Evolutionary conservation across 2,797 vertebrate genomes (phyloP), one percentile per base, ranked within the genome.

Genomic region (Sitta carolinensis): DNA sequence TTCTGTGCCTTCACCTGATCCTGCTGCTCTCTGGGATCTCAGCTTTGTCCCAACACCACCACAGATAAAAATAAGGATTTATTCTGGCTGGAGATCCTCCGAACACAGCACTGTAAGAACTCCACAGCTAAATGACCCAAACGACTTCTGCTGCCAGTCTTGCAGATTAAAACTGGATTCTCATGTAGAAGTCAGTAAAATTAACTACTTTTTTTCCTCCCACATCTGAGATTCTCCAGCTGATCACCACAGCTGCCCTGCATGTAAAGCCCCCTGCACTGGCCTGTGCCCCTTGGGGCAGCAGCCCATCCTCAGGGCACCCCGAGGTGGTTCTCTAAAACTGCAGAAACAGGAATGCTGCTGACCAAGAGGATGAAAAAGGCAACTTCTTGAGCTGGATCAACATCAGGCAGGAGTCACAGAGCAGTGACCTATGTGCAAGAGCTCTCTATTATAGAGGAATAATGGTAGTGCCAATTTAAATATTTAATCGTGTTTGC

Each of bases 261-360:
- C 5, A 11, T 0, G 14, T 21, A 16, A 32, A 62, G 47, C 25
- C 62, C 63, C 27, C 74, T 25, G 55, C 36, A 58, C 25, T 14
- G 29, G 9, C 11, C 25, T 68, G 30, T 54, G 27, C 2, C 42
- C 50, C 40, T 66, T 1, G 20, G 66, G 55, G 23, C 7, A 32
- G 0, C 75, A 59, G 42, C 29, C 9, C 45, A n/a, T 1, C 47
- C 73, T 61, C 52, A 50, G 27, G 61, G 48, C 43, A 21, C 34
- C 23, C 77, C 20, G 36, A 1, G 36, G 36, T 36, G 36, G 36
- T 36, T 36, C 10, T 3, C 57, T 67, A 16, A 43, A 82, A 62
- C 5, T 34, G 16, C 7, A 20, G 14, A 17, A 72, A 59, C 3
- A 48, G 7, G 2, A 74, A 67, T 1, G 5, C 0, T 80, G 67